Evolutionary conservation across 2,888 invertebrate genomes (phyloP).

Genomic region (Diaphora mendica): DNA sequence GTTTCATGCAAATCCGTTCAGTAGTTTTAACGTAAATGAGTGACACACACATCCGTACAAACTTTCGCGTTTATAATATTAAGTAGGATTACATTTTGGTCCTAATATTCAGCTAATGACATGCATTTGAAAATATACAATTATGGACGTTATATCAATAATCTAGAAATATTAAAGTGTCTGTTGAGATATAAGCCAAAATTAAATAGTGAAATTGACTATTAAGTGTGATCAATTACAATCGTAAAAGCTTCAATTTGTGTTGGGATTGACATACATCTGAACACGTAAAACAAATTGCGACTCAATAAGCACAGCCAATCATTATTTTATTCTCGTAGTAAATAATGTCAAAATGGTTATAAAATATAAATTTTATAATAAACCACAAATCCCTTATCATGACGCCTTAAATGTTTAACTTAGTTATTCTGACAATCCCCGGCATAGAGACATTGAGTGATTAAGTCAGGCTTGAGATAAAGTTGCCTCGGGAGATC

Average conservation of each 20-base stretch:
- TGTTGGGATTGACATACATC: not conserved
- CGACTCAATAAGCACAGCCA: not conserved
- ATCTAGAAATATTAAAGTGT: not conserved
- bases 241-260: not conserved
- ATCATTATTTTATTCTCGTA: not conserved
- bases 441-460: constrained; percentile 6
- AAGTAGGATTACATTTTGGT: no score
- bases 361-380: not conserved
- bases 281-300: not conserved
- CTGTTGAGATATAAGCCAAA: not conserved
- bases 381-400: constrained; percentile 9
- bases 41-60: no score
- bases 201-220: not conserved
- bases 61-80: no score
- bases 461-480: constrained; percentile 31
- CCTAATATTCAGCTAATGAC: no score
- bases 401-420: constrained; percentile 5
- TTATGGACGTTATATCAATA: not conserved
- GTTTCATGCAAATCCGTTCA: no score
- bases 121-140: not conserved
- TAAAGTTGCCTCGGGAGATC: constrained; percentile 33
- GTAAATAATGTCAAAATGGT: not conserved
- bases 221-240: not conserved
- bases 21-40: no score
- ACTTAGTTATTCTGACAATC: constrained; percentile 10